Base-by-base conservation (phyloP, 1,140 invertebrate genomes). In the Micrasema longulum region DNA sequence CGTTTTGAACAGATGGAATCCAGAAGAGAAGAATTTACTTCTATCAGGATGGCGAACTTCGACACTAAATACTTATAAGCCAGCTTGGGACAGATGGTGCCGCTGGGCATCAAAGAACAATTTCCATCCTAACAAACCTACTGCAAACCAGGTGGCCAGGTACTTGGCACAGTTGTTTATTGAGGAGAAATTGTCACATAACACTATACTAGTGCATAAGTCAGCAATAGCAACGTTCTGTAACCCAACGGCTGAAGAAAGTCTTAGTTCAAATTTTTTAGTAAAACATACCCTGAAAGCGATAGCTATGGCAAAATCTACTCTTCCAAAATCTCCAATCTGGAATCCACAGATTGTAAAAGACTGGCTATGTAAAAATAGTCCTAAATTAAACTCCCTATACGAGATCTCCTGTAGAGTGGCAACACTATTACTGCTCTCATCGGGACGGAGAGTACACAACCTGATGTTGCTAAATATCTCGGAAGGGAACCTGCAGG, bases 381-480 rank as follows among this genome's bases (percentile, higher is more conserved):
- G 2, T 7, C 14, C 43, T 18, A 43, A 76, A 55, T 9, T 38
- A 16, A 48, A 38, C 53, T 76, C 38, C 50, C 31, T 77, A 1
- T 77, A 41, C 65, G 26, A 79, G 57, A 26, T 77, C 18, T 80
- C 78, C 0, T 67, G 72, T 65, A 68, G 66, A n/a, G 71, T 69
- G 11, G 77, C 79, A 62, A 48, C 74, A 1, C 45, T 80, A 20
- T 70, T 80, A 35, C 48, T 80, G 6, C 52, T 80, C 20, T 66
- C 69, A 5, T 80, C 77, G 1, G 78, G 77, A 31, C 62, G 78
- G 45, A 53, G 76, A 12, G 66, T 80, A 31, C 78, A 80, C 38
- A 78, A 80, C 48, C 62, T 80, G 2, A 80, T 77, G 0, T 71
- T 79, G 6, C 69, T 79, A 65, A 66, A 53, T 35, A 72, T 68